Evolutionary conservation across 2,113 vertebrate species (phyloP).

Genomic region (pig (Sus scrofa)): T2T-Sscrofa CM000827.6:99513001-99513500

Average conservation of each 20-base stretch:
- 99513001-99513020: fast-evolving
- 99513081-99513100: background rate
- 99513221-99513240: background rate
- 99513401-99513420: background rate
- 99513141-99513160: background rate
- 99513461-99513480: background rate
- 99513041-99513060: too few species aligned
- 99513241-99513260: background rate
- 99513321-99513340: background rate
- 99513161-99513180: background rate
- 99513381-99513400: background rate
- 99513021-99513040: background rate
- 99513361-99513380: background rate
- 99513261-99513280: background rate
- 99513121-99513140: fast-evolving
- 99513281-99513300: background rate
- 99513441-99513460: background rate
- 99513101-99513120: background rate
- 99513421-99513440: background rate
- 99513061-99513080: too few species aligned
- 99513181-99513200: fast-evolving
- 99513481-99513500: background rate
- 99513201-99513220: background rate
- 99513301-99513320: background rate
- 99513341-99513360: background rate